Conservation (phyloP, 2,797 vertebrate species). For the Sebastolobus altivelis region DNA sequence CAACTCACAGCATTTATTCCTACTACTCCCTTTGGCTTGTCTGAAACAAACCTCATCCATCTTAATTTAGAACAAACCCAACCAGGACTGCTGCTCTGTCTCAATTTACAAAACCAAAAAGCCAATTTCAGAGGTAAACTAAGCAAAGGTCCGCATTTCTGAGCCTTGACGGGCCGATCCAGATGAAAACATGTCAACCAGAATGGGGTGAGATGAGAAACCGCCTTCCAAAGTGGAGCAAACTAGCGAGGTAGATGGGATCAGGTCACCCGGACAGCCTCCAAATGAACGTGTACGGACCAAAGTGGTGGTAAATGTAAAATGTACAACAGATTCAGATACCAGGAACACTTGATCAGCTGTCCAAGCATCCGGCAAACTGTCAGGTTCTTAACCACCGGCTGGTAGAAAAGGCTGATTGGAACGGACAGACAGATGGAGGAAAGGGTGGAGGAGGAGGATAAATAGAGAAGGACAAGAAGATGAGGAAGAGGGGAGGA, state of each 20-base stretch:
- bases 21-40: constrained; percentile 21
- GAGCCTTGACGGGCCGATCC: constrained; percentile 47
- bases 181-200: constrained; percentile 56
- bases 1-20: constrained; percentile 17
- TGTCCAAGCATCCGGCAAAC: constrained; percentile 83
- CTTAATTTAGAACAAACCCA: constrained; percentile 61
- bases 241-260: constrained; percentile 59
- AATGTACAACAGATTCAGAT: constrained; percentile 85
- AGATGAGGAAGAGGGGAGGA: constrained; percentile 54
- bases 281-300: constrained; percentile 26
- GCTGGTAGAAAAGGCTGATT: constrained; percentile 82
- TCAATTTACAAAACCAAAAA: constrained; percentile 71
- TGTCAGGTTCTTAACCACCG: constrained; percentile 83
- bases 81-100: constrained; percentile 32
- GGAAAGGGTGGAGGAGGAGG: constrained; percentile 49
- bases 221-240: constrained; percentile 54
- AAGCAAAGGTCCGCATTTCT: constrained; percentile 37
- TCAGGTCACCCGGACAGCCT: constrained; percentile 22
- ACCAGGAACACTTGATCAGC: constrained; percentile 85
- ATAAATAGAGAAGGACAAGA: constrained; percentile 63
- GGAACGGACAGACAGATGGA: constrained; percentile 85
- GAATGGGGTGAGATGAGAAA: constrained; percentile 71
- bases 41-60: constrained; percentile 65
- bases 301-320: constrained; percentile 59
- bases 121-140: constrained; percentile 62